Evolutionary conservation across 2,797 vertebrate species (phyloP).

Genomic region (Lepidocolaptes lacrymiger): DNA sequence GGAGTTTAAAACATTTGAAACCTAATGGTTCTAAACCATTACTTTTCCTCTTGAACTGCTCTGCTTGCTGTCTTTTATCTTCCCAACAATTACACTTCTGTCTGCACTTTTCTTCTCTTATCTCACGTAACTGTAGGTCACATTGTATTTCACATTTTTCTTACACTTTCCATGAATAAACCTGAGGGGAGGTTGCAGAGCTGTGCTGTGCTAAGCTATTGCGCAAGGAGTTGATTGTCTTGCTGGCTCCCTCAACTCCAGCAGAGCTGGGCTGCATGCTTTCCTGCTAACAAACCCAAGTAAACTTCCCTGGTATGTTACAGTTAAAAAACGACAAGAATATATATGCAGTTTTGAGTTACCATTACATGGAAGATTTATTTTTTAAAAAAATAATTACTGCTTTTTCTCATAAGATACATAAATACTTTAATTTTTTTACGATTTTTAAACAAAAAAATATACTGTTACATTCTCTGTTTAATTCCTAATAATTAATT

Average conservation of each 20-base stretch:
- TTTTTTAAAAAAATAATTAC: neutral
- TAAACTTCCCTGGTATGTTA: neutral
- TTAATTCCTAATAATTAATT: neutral
- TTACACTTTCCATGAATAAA: neutral
- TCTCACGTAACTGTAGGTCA: neutral
- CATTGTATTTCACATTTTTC: neutral
- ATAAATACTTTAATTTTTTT: neutral
- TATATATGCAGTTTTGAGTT: neutral
- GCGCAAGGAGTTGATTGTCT: neutral
- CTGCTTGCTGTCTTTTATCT: neutral
- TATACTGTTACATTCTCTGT: neutral
- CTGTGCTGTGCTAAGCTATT: neutral
- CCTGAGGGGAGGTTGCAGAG: rapidly evolving
- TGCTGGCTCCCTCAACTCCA: neutral
- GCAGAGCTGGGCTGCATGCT: neutral
- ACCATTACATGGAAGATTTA: neutral
- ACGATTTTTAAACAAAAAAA: neutral
- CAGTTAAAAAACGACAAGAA: neutral
- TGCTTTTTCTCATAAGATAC: neutral
- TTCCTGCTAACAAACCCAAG: neutral
- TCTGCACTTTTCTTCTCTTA: neutral
- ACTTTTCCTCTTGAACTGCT: neutral
- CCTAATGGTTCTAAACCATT: neutral
- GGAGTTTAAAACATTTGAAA: neutral
- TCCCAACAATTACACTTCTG: neutral